Base-by-base conservation (phyloP, 1,140 invertebrate genomes). In the Pseudomyrmex pallidus region DNA sequence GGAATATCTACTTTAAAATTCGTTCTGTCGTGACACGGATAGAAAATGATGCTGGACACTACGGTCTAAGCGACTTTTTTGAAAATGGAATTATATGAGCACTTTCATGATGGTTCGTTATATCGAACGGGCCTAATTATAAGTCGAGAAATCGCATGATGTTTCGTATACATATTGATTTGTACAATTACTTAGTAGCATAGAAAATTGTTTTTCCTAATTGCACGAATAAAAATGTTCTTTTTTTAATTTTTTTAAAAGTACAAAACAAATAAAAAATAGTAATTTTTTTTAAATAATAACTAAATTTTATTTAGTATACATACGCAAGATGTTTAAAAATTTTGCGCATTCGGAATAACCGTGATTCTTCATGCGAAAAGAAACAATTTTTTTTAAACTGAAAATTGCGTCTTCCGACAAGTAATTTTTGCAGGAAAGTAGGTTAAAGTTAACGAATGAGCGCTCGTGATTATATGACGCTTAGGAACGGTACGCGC, bases 71-170 rank as follows among this genome's bases (percentile, higher is more conserved):
- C 13, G 2, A 17, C 13, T 78, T 70, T 70, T 57, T 46, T 35
- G 13, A 48, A 1, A 15, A 8, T 4, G 44, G 9, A 61, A 25
- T 15, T 12, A 15, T 63, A 15, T 48, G 50, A 48, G 17, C 4
- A 52, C n/a, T 67, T 13, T 12, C 0, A 13, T 13, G 10, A 70
- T 7, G 44, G n/a, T 46, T 7, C 62, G 52, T 76, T 83, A 46
- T 62, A 44, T 77, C 63, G 66, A 83, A 56, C 22, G 54, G 25
- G 22, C 20, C 44, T 59, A 48, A 70, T 70, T 3, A 48, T 13
- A 7, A 70, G 20, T 59, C 20, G n/a, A 59, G 12, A 50, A 61
- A 9, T 48, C 46, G 8, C 22, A 2, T 22, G 48, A 2, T 22
- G 48, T 13, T 78, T 57, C 5, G 10, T 22, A 68, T 5, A 20